Conservation (phyloP, 2,113 vertebrate species). For the Dipodomys stephensi region DNA sequence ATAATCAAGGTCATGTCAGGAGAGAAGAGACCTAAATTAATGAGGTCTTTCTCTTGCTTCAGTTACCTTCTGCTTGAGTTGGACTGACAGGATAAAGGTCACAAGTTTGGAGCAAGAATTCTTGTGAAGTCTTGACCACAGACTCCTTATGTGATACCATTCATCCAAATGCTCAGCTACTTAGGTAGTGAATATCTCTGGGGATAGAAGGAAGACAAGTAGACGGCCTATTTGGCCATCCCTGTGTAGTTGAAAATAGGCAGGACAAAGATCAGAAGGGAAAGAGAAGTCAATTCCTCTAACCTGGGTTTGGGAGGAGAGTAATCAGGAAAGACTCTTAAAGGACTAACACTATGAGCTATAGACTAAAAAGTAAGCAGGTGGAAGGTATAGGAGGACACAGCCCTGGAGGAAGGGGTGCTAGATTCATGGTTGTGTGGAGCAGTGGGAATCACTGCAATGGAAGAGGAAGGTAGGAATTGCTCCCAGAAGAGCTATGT, state of each 20-base stretch:
- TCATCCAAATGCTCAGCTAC: not conserved
- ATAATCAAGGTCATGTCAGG: slow-evolving; percentile 10
- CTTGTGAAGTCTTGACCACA: not conserved
- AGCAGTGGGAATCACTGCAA: not conserved
- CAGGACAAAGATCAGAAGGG: not conserved
- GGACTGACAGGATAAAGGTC: slow-evolving; percentile 6
- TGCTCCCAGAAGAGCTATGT: not conserved
- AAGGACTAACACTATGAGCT: not conserved
- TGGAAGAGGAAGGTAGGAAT: not conserved
- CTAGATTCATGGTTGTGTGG: not conserved
- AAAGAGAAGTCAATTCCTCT: not conserved
- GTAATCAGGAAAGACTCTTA: not conserved
- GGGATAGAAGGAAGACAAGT: not conserved
- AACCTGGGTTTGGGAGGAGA: not conserved
- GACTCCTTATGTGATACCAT: not conserved
- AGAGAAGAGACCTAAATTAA: slow-evolving; percentile 39
- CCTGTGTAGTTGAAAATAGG: not conserved
- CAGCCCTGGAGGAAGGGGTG: not conserved
- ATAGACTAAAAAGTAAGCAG: not conserved
- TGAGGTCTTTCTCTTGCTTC: not conserved
- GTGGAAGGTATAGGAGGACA: not conserved
- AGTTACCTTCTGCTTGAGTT: slow-evolving; percentile 3
- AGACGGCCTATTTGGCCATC: not conserved
- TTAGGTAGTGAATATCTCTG: not conserved
- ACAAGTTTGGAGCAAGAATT: not conserved